Conservation (phyloP, 2,113 vertebrate species). For the Pseudorhombus dupliciocellatus region DNA sequence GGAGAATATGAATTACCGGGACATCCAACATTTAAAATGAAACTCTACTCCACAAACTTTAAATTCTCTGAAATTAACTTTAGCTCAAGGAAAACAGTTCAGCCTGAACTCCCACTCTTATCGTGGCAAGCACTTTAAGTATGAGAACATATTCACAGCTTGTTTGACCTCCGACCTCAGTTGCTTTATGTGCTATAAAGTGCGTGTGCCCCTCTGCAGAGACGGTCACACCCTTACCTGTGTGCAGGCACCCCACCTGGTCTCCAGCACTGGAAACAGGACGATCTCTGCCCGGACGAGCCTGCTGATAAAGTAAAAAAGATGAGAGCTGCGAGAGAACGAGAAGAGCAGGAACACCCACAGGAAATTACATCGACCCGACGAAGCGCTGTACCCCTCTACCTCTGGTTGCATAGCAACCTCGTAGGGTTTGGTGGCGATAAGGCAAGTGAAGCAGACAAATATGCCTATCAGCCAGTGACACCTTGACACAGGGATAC, state of each 20-base stretch:
- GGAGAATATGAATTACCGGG: neutral
- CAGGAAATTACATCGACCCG: slow-evolving; percentile 58
- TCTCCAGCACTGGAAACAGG: slow-evolving; percentile 54
- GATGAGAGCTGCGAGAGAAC: slow-evolving; percentile 33
- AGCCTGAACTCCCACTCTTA: neutral
- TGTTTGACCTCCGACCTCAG: slow-evolving; percentile 14
- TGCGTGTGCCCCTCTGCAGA: slow-evolving; percentile 7
- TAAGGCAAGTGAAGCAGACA: slow-evolving; percentile 67
- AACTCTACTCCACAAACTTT: neutral
- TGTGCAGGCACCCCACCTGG: slow-evolving; percentile 75
- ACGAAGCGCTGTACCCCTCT: slow-evolving; percentile 37
- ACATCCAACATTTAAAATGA: neutral
- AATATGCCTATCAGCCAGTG: slow-evolving; percentile 69
- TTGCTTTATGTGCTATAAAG: neutral
- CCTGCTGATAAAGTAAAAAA: slow-evolving; percentile 52
- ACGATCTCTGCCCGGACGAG: slow-evolving; percentile 44
- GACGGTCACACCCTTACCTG: slow-evolving; percentile 76
- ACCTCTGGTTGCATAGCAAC: slow-evolving; percentile 49
- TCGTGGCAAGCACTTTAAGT: neutral
- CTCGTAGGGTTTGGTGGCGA: slow-evolving; percentile 46
- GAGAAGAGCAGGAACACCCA: slow-evolving; percentile 78
- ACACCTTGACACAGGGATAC: slow-evolving; percentile 81
- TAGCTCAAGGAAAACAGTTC: neutral
- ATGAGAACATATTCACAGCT: neutral
- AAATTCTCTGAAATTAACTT: neutral